These are phyloP conservation scores for Oreochromis tanganicae DNA, from an alignment of 2,113 vertebrate genomes.

Conservation along the genomic window DNA sequence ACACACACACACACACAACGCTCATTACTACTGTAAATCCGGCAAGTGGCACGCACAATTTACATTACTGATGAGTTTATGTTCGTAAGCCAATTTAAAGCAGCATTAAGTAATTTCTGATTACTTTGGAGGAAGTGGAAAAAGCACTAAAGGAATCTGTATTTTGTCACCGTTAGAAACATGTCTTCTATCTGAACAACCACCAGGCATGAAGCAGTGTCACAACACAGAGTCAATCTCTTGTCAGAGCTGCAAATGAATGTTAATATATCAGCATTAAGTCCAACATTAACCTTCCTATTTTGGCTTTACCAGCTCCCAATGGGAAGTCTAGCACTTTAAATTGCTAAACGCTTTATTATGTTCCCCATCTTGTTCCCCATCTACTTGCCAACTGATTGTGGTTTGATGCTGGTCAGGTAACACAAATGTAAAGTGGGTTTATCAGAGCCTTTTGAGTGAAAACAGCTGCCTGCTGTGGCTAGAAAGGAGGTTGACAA, in stretches of 20 bases:
- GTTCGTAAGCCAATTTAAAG: not conserved
- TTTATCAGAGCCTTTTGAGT: not conserved
- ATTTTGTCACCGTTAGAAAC: not conserved
- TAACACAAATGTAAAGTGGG: not conserved
- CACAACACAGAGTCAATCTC: not conserved
- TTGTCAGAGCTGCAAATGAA: not conserved
- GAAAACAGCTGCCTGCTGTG: not conserved
- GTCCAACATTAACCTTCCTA: not conserved
- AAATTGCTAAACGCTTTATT: not conserved
- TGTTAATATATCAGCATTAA: not conserved
- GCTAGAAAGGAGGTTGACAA: not conserved
- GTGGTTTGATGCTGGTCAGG: not conserved
- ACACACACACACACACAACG: not conserved
- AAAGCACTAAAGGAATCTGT: not conserved
- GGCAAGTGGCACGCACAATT: not conserved
- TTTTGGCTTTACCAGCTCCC: not conserved
- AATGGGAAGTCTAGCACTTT: not conserved
- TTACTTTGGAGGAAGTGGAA: not conserved
- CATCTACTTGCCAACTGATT: not conserved
- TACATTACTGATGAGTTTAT: not conserved
- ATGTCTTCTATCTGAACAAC: not conserved
- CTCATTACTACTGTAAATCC: not conserved
- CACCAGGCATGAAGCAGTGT: not conserved
- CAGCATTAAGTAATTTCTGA: not conserved
- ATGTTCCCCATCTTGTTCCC: not conserved